Percentiles rank a stretch among this genome's conserved stretches.
These are phyloP conservation scores for Budorcas taxicolor DNA, from an alignment of 2,113 vertebrate species.

Conservation along the genomic window DNA sequence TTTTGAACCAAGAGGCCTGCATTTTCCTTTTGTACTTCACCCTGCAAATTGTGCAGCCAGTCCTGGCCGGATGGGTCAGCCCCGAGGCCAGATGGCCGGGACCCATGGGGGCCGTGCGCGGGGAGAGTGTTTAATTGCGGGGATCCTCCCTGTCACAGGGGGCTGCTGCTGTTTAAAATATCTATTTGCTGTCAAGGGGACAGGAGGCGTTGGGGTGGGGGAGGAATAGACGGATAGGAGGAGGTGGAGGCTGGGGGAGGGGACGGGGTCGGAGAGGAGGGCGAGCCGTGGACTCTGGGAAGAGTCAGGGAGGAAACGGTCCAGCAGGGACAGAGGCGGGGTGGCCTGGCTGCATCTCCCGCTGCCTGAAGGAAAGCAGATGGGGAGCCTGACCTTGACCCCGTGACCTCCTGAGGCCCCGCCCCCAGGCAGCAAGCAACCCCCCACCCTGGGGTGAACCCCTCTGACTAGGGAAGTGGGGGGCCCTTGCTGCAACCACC, in stretches of 20 bases:
- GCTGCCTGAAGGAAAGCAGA: neutral
- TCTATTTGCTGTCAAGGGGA: neutral
- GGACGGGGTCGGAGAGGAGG: neutral
- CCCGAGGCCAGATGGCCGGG: neutral
- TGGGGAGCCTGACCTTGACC: neutral
- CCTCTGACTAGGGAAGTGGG: neutral
- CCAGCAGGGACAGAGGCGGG: too few species aligned
- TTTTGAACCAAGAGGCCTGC: neutral
- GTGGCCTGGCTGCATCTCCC: neutral
- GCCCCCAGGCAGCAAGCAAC: neutral
- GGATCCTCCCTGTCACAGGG: neutral
- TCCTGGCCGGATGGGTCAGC: neutral
- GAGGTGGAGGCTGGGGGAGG: neutral
- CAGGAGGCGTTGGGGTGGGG: neutral
- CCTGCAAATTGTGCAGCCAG: neutral
- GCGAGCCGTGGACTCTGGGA: neutral
- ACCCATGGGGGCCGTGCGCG: accelerated
- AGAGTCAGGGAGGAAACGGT: neutral
- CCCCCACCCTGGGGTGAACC: neutral
- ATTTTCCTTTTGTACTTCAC: neutral
- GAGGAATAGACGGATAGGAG: neutral
- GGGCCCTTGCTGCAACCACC: neutral
- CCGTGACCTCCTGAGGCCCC: neutral
- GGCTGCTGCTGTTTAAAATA: neutral
- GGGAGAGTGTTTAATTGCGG: neutral